phyloP scores from a whole-genome alignment of 2,797 vertebrate species.

The Botia almorhae region DNA sequence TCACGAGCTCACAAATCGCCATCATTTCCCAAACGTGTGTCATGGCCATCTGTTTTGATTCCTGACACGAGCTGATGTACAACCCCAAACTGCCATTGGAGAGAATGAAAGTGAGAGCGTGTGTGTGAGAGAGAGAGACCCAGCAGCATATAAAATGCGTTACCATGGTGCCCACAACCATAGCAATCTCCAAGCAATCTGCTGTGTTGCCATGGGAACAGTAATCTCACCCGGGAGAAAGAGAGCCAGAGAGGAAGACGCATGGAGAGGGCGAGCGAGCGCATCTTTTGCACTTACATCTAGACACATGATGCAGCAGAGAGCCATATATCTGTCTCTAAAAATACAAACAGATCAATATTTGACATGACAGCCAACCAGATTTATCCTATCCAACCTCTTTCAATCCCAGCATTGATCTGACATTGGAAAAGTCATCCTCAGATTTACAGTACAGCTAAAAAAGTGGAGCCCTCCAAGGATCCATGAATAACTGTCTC shows the following conservation, averaged over 20 bases:
- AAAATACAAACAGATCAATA: conserved; percentile 57
- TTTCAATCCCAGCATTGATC: conserved; percentile 42
- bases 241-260: conserved; percentile 55
- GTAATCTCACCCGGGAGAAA: conserved; percentile 76
- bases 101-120: conserved; percentile 26
- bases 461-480: conserved; percentile 17
- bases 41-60: too few species aligned
- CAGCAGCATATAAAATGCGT: conserved; percentile 70
- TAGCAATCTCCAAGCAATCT: conserved; percentile 82
- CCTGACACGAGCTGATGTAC: not conserved
- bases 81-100: conserved; percentile 29
- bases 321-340: conserved; percentile 53
- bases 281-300: conserved; percentile 41
- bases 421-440: conserved; percentile 35
- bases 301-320: conserved; percentile 45
- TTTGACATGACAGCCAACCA: conserved; percentile 42
- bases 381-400: conserved; percentile 33
- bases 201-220: conserved; percentile 84
- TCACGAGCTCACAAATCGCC: not conserved
- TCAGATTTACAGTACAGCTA: conserved; percentile 35
- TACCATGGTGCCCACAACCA: conserved; percentile 82
- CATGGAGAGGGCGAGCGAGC: conserved; percentile 28
- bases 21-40: conserved; percentile 3
- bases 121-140: conserved; percentile 46
- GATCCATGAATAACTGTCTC: conserved; percentile 17